A percentile compares a stretch with the other conserved stretches of the same genome.
These are phyloP conservation scores for Esperia sulphurella DNA, from an alignment of 2,888 invertebrate genomes.

Conservation along the genomic window DNA sequence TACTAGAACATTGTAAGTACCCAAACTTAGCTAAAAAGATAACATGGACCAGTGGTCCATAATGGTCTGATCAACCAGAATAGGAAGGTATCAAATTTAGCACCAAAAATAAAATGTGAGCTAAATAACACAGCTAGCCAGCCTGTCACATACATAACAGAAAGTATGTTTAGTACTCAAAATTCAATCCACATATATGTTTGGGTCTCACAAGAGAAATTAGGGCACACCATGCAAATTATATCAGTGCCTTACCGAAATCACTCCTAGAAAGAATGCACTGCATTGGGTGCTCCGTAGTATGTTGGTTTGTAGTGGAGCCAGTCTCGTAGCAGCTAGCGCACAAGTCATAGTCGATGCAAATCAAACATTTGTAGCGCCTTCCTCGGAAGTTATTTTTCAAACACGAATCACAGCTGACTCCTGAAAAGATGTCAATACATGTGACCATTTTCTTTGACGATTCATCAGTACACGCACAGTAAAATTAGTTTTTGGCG, in stretches of 20 bases:
- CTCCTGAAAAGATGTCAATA: slow-evolving; percentile 85
- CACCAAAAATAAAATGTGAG: too few species aligned
- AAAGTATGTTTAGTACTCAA: neutral
- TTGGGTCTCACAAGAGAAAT: neutral
- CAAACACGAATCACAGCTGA: slow-evolving; percentile 99
- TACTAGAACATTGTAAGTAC: too few species aligned
- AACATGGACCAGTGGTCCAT: too few species aligned
- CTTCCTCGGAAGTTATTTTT: slow-evolving; percentile 98
- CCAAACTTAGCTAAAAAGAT: too few species aligned
- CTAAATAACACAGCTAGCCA: too few species aligned
- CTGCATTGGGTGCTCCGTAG: slow-evolving; percentile 98
- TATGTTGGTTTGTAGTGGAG: slow-evolving; percentile 94
- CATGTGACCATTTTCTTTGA: slow-evolving; percentile 17
- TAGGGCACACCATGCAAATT: neutral
- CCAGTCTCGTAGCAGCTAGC: slow-evolving; percentile 96
- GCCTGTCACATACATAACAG: neutral
- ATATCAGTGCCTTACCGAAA: slow-evolving; percentile 86
- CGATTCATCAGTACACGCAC: too few species aligned
- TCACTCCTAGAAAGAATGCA: slow-evolving; percentile 98
- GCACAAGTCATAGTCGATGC: slow-evolving; percentile 99
- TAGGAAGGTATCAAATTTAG: too few species aligned
- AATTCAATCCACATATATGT: neutral
- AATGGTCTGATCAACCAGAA: too few species aligned
- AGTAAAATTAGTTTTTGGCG: too few species aligned
- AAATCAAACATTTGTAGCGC: slow-evolving; percentile 99